Conservation (phyloP, 2,888 invertebrate genomes). For the Diploptera punctata region DNA sequence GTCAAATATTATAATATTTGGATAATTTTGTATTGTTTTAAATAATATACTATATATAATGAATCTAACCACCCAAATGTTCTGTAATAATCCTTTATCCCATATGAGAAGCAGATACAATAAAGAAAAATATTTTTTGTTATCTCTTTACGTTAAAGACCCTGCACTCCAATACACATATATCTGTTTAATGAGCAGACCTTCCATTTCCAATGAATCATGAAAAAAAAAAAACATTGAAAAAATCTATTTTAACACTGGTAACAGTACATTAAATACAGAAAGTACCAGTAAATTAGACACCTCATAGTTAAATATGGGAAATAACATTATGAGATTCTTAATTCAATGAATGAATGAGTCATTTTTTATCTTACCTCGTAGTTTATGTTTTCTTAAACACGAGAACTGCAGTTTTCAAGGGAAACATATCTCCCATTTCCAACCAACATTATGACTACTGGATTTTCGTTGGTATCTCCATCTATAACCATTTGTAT, state of each 20-base stretch:
- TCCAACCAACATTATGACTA: too few species aligned
- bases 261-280: constrained; percentile 14
- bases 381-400: too few species aligned
- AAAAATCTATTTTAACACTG: not conserved
- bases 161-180: constrained; percentile 17
- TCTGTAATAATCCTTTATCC: not conserved
- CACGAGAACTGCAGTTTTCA: too few species aligned
- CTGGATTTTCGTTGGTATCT: too few species aligned
- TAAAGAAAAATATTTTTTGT: constrained; percentile 23
- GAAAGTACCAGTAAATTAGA: constrained; percentile 3
- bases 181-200: constrained; percentile 6
- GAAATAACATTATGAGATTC: too few species aligned
- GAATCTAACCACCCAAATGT: constrained; percentile 2
- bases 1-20: not conserved
- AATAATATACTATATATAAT: constrained; percentile 6
- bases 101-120: constrained; percentile 16
- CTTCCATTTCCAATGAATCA: constrained; percentile 1
- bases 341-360: too few species aligned
- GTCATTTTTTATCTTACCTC: too few species aligned
- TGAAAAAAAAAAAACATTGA: not conserved
- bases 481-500: too few species aligned
- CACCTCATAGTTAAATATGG: too few species aligned
- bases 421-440: too few species aligned
- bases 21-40: not conserved
- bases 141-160: constrained; percentile 10